Conservation (phyloP, 2,888 invertebrate species). For the Tenthredo distinguenda region DNA sequence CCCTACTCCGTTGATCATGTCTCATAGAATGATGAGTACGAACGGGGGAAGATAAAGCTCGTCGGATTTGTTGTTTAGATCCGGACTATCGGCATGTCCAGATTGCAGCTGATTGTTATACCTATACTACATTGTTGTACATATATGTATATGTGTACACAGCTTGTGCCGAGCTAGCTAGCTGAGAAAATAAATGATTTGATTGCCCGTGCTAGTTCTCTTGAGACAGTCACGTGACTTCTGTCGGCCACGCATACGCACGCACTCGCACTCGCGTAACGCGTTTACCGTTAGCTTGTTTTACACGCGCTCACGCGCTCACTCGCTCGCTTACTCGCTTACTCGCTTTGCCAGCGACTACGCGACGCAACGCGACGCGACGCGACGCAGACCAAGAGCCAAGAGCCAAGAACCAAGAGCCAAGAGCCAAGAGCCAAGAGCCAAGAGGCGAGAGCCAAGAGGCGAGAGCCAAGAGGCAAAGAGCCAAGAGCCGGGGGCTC, state of each 20-base stretch:
- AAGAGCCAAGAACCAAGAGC: background rate
- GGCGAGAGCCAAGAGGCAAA: background rate
- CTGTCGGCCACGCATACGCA: conserved; percentile 25
- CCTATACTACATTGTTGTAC: background rate
- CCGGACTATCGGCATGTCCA: background rate
- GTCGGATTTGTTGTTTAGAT: background rate
- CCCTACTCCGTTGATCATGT: too few relatives aligned
- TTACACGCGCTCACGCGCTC: conserved; percentile 14
- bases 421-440: background rate
- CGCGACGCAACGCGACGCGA: background rate
- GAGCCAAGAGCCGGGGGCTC: background rate
- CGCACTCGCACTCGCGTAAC: conserved; percentile 33
- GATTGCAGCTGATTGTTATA: background rate
- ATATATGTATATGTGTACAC: background rate
- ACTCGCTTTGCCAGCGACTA: background rate
- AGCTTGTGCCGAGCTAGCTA: background rate
- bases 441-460: background rate
- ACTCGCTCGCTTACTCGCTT: background rate
- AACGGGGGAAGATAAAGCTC: background rate
- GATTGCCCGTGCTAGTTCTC: conserved; percentile 47
- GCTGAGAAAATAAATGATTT: conserved; percentile 38
- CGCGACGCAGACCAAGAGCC: background rate
- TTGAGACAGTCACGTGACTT: conserved; percentile 45
- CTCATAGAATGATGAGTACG: background rate
- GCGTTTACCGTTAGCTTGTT: conserved; percentile 49